A percentile compares a stretch with the other conserved stretches of the same genome.
Conservation (phyloP, 2,888 invertebrate genomes). For the Aelia acuminata region DNA sequence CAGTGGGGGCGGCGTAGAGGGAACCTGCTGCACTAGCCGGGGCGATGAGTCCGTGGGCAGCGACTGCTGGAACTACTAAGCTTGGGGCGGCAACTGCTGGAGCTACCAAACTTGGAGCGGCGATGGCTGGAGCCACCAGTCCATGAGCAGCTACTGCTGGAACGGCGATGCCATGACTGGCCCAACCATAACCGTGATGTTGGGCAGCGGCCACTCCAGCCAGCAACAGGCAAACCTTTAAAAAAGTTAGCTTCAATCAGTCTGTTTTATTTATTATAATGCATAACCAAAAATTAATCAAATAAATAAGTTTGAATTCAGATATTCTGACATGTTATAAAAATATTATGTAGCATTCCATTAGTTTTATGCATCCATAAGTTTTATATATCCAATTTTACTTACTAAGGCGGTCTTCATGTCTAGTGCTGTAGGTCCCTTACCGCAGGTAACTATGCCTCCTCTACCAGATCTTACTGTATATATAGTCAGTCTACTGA, state of each 20-base stretch:
- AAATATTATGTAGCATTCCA: too few species aligned
- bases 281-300: too few species aligned
- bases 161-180: neutral
- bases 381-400: neutral
- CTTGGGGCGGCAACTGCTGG: neutral
- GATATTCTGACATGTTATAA: too few species aligned
- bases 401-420: conserved; percentile 40
- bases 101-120: neutral
- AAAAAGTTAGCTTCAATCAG: neutral
- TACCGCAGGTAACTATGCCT: conserved; percentile 22
- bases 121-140: neutral
- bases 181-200: neutral
- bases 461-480: neutral
- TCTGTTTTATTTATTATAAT: too few species aligned
- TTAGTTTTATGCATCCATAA: too few species aligned
- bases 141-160: conserved; percentile 9
- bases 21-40: neutral
- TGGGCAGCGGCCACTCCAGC: conserved; percentile 46
- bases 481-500: neutral
- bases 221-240: conserved; percentile 12
- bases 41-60: neutral
- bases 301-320: too few species aligned
- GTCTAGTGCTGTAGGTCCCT: neutral
- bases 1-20: neutral
- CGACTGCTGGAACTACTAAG: neutral